Conservation (phyloP, 2,797 vertebrate genomes). For the Scolopax rusticola region DNA sequence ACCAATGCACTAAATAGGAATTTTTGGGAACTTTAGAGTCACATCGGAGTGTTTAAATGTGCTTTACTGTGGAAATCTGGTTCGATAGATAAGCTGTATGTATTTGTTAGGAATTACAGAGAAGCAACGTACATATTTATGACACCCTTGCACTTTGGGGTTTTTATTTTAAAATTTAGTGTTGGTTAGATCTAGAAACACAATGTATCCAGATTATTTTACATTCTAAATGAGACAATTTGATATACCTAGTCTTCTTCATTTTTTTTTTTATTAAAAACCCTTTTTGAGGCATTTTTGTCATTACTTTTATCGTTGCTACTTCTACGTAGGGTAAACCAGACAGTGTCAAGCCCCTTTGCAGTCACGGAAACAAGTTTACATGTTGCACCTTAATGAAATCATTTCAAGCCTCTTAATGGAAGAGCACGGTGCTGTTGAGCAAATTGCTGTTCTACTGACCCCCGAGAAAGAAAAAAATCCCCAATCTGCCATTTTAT, state of each 20-base stretch:
- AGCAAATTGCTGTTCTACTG: not conserved
- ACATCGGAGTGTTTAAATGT: rapidly evolving
- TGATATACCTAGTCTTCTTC: not conserved
- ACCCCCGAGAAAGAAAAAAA: not conserved
- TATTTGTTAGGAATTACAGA: not conserved
- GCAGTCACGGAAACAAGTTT: not conserved
- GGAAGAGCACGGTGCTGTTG: not conserved
- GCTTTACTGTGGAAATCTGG: not conserved
- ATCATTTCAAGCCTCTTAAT: not conserved
- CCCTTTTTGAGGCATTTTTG: not conserved
- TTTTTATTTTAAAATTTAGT: not conserved
- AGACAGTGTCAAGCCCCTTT: not conserved
- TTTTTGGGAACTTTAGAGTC: not conserved
- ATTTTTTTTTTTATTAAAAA: not conserved
- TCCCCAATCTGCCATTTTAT: not conserved
- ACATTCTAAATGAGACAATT: not conserved
- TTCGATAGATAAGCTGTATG: not conserved
- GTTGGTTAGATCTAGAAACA: not conserved
- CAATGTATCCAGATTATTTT: not conserved
- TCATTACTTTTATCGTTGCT: not conserved
- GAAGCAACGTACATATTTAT: not conserved
- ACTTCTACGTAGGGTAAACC: not conserved
- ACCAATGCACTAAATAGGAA: not conserved
- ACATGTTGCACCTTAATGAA: not conserved
- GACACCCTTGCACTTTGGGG: not conserved